Evolutionary conservation across 2,888 invertebrate genomes (phyloP).

Genomic region (Steinernema carpocapsae): DNA sequence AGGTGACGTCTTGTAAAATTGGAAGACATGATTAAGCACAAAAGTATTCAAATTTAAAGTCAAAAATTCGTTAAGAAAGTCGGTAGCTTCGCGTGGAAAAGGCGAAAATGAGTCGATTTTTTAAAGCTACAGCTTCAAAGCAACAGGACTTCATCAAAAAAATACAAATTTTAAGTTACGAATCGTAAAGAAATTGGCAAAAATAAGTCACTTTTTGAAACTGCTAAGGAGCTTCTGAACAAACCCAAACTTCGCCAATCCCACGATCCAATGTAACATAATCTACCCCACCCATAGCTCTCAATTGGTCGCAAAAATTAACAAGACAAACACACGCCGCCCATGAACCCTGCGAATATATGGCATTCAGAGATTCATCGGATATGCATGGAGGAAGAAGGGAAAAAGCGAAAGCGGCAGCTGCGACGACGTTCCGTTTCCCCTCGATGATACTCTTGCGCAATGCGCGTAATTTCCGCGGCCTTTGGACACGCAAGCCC

Average conservation of each 20-base stretch:
- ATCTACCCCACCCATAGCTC: neutral
- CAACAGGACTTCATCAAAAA: too few species aligned
- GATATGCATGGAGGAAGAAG: constrained; percentile 14
- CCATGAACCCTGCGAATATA: neutral
- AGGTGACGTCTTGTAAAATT: too few species aligned
- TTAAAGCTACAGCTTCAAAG: too few species aligned
- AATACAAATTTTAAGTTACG: too few species aligned
- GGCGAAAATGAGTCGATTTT: too few species aligned
- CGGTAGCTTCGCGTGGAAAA: too few species aligned
- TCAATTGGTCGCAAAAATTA: constrained; percentile 9
- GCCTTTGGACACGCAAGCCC: constrained; percentile 21
- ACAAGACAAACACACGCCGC: constrained; percentile 19
- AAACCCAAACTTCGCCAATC: neutral
- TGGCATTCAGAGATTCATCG: constrained; percentile 1
- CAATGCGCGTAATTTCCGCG: constrained; percentile 22
- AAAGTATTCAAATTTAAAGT: too few species aligned
- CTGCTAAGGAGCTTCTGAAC: neutral
- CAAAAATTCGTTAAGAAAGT: too few species aligned
- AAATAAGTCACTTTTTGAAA: too few species aligned
- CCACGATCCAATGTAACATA: neutral
- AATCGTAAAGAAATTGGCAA: too few species aligned
- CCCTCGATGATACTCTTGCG: constrained; percentile 29
- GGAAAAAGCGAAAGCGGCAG: constrained; percentile 4
- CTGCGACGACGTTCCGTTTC: constrained; percentile 24
- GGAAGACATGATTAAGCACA: too few species aligned